Conservation (phyloP, 2,888 invertebrate genomes). For the Dolomedes plantarius region DNA sequence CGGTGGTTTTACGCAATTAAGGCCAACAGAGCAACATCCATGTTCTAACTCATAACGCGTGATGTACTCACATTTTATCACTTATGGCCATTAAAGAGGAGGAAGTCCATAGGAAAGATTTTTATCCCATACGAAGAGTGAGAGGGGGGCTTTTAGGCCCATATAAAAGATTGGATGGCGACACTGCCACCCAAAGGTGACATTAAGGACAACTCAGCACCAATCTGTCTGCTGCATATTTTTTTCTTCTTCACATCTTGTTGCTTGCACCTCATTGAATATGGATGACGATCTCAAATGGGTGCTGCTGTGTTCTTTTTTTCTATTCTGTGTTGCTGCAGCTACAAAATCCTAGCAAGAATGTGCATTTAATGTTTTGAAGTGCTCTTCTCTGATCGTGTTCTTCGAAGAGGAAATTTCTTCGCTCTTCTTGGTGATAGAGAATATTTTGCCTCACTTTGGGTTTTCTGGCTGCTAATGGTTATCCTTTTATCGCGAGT, state of each 20-base stretch:
- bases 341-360: background rate
- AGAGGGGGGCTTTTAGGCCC: background rate
- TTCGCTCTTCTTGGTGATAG: background rate
- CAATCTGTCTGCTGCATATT: slow-evolving; percentile 43
- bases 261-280: background rate
- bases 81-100: slow-evolving; percentile 8
- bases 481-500: too few relatives aligned
- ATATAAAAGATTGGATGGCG: slow-evolving; percentile 54
- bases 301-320: background rate
- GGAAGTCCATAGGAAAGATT: slow-evolving; percentile 6
- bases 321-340: background rate
- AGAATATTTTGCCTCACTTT: background rate
- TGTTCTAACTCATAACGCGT: background rate
- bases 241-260: background rate
- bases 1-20: background rate
- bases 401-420: background rate
- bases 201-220: slow-evolving; percentile 59
- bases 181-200: slow-evolving; percentile 58
- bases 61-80: background rate
- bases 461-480: background rate
- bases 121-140: background rate
- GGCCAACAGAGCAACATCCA: background rate
- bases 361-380: slow-evolving; percentile 6
- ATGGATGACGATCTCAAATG: background rate
- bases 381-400: background rate